A percentile compares a stretch with the other conserved stretches of the same genome.
Evolutionary conservation across 2,113 vertebrate genomes (phyloP).

Genomic region (Chrysemys picta): DNA sequence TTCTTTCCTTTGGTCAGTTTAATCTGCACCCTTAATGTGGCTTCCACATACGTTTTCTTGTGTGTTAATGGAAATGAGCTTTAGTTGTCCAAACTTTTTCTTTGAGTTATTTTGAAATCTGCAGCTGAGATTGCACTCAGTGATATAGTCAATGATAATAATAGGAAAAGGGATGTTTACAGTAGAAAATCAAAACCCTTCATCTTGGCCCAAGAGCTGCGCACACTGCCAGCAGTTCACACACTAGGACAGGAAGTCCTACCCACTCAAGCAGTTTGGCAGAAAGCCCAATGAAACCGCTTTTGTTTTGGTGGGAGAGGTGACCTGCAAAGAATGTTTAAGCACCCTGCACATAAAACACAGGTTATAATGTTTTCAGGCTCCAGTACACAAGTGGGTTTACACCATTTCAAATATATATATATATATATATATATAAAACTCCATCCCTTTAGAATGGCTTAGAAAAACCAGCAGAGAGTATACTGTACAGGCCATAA

Average conservation of each 20-base stretch:
- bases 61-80: fast-evolving
- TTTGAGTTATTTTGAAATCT: slow-evolving; percentile 38
- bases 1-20: neutral
- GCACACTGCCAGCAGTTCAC: slow-evolving; percentile 34
- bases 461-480: neutral
- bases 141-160: slow-evolving; percentile 14
- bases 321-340: slow-evolving; percentile 54
- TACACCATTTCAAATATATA: slow-evolving; percentile 3
- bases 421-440: neutral
- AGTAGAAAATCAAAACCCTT: slow-evolving; percentile 18
- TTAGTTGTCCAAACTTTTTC: slow-evolving; percentile 11
- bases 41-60: slow-evolving; percentile 2
- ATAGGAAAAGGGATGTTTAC: slow-evolving; percentile 60
- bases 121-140: slow-evolving; percentile 18
- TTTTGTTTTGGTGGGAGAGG: slow-evolving; percentile 57
- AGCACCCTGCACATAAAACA: neutral
- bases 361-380: neutral
- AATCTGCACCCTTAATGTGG: neutral
- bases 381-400: neutral
- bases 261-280: slow-evolving; percentile 31
- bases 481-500: neutral
- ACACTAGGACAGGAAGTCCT: slow-evolving; percentile 49
- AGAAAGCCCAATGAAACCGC: slow-evolving; percentile 52
- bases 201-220: neutral
- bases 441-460: neutral